Conservation (phyloP, 2,113 vertebrate species). For the Strix aluco region DNA sequence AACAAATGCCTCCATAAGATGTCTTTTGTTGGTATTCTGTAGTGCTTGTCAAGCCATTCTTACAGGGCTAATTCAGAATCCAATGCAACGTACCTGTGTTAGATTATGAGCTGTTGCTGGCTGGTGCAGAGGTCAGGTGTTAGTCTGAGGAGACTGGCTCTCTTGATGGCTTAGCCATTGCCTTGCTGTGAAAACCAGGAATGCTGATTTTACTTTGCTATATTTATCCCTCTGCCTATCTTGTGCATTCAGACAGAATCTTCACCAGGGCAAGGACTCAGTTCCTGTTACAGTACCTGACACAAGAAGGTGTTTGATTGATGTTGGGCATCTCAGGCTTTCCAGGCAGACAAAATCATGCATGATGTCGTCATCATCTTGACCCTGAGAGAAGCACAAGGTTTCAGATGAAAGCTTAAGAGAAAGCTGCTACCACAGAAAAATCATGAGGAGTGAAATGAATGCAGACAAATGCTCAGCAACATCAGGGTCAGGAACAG, state of each 20-base stretch:
- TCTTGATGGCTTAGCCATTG: neutral
- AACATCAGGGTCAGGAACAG: neutral
- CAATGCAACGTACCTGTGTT: neutral
- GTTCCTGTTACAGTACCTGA: neutral
- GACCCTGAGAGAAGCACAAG: neutral
- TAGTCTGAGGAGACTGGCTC: neutral
- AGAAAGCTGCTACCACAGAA: neutral
- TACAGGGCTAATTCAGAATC: neutral
- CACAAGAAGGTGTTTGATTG: neutral
- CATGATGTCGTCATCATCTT: neutral
- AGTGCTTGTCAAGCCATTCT: neutral
- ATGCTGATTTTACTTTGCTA: neutral
- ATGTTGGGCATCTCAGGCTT: neutral
- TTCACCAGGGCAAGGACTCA: neutral
- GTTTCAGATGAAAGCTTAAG: neutral
- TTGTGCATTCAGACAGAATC: neutral
- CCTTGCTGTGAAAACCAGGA: neutral
- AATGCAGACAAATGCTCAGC: neutral
- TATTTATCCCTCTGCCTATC: neutral
- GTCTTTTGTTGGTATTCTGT: neutral
- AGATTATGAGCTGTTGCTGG: neutral
- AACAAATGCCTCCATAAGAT: slow-evolving; percentile 31
- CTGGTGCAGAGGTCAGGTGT: neutral
- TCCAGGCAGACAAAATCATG: neutral
- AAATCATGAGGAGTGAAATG: neutral